These are phyloP conservation scores for Platynereis dumerilii DNA, from an alignment of 2,888 invertebrate genomes.

Conservation along the genomic window DNA sequence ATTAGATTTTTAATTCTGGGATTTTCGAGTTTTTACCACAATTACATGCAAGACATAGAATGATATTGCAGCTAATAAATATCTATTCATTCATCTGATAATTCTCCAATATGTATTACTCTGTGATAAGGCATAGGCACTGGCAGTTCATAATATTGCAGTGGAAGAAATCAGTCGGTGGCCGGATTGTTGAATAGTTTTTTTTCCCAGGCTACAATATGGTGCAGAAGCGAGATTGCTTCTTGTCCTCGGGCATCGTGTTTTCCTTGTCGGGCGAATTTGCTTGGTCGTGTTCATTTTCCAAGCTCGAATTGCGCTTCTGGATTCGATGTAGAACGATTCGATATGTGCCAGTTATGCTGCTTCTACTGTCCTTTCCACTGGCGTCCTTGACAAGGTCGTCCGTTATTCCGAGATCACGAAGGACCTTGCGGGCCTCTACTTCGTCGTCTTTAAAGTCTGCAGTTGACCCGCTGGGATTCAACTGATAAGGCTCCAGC, in stretches of 20 bases:
- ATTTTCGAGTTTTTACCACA: too few species aligned
- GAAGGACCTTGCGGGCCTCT: constrained; percentile 68
- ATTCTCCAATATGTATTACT: too few species aligned
- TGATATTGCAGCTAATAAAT: too few species aligned
- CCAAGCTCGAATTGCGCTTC: constrained; percentile 44
- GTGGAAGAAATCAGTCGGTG: too few species aligned
- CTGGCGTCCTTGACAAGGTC: constrained; percentile 69
- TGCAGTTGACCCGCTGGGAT: constrained; percentile 46
- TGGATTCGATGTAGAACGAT: constrained; percentile 70
- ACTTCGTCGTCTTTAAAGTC: constrained; percentile 62
- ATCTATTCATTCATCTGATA: too few species aligned
- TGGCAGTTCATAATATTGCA: too few species aligned
- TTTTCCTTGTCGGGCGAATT: constrained; percentile 18
- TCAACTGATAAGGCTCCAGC: constrained; percentile 57
- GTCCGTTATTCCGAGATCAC: constrained; percentile 70
- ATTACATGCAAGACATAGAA: too few species aligned
- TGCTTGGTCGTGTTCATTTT: constrained; percentile 2
- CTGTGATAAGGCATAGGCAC: too few species aligned
- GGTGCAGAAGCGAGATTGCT: constrained; percentile 30
- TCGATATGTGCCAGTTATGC: constrained; percentile 75
- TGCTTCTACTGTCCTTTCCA: constrained; percentile 70
- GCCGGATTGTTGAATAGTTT: too few species aligned
- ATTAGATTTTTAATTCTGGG: too few species aligned
- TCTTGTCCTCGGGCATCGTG: constrained; percentile 18
- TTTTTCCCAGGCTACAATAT: constrained; percentile 28